phyloP scores from a whole-genome alignment of 1,140 invertebrate genomes.

The Heliconius hewitsoni region DNA sequence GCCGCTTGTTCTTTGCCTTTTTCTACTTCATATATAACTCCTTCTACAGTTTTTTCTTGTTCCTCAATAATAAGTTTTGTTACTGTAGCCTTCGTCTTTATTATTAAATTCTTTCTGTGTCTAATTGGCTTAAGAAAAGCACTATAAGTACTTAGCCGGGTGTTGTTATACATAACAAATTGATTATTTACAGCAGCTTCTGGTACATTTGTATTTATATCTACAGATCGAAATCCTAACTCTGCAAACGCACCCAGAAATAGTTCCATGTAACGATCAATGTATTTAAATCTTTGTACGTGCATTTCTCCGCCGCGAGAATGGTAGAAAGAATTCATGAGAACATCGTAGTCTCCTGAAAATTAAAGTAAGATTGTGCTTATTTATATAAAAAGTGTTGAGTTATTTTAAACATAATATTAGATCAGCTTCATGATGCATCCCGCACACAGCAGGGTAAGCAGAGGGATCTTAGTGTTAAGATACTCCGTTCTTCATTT shows the following conservation, averaged over 20 bases:
- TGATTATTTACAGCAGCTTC: constrained; percentile 81
- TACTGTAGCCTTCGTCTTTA: constrained; percentile 82
- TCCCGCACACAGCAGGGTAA: no score
- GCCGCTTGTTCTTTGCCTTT: constrained; percentile 64
- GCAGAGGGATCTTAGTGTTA: no score
- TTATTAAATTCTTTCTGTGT: constrained; percentile 81
- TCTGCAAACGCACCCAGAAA: constrained; percentile 69
- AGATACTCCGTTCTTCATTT: no score
- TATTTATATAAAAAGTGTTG: not conserved
- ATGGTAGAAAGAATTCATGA: constrained; percentile 75
- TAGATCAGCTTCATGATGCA: no score
- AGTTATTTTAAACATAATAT: not conserved
- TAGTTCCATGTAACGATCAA: constrained; percentile 64
- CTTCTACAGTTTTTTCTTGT: constrained; percentile 80
- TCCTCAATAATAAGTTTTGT: constrained; percentile 86
- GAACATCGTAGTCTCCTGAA: constrained; percentile 73
- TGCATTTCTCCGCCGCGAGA: constrained; percentile 71
- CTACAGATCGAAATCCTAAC: constrained; percentile 64
- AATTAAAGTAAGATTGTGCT: constrained; percentile 20
- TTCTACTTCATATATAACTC: constrained; percentile 82
- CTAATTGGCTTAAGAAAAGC: constrained; percentile 82
- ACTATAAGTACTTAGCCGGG: constrained; percentile 82
- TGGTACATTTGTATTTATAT: constrained; percentile 70
- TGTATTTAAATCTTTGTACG: constrained; percentile 70
- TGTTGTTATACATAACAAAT: constrained; percentile 81